Evolutionary conservation across 2,888 invertebrate genomes (phyloP).

Genomic region (Boloria selene): DNA sequence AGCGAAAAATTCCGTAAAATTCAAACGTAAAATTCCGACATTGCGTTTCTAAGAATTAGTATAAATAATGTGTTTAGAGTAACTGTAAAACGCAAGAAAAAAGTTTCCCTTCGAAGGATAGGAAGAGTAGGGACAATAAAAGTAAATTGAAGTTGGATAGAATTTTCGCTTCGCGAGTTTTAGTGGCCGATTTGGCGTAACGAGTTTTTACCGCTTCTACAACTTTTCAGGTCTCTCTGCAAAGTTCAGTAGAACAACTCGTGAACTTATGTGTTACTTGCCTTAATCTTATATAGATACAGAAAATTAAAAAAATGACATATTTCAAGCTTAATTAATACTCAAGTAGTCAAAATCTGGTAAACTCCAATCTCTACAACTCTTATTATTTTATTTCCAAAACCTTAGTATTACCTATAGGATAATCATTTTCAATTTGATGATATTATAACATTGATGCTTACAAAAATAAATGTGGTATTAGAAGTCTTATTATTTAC

Average conservation of each 20-base stretch:
- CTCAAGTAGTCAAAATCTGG: too few relatives aligned
- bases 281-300: conserved; percentile 5
- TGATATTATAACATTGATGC: too few relatives aligned
- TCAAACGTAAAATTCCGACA: conserved; percentile 56
- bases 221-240: conserved; percentile 68
- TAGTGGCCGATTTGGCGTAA: conserved; percentile 79
- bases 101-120: conserved; percentile 63
- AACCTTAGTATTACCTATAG: too few relatives aligned
- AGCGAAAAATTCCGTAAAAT: too few relatives aligned
- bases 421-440: too few relatives aligned
- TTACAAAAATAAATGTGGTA: too few relatives aligned
- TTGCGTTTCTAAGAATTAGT: conserved; percentile 60
- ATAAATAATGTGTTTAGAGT: conserved; percentile 71
- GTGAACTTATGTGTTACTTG: conserved; percentile 18
- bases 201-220: conserved; percentile 79
- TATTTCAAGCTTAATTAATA: background rate
- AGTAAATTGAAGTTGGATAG: conserved; percentile 81
- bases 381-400: too few relatives aligned
- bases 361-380: background rate
- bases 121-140: conserved; percentile 78
- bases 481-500: too few relatives aligned
- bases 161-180: conserved; percentile 81
- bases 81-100: conserved; percentile 62
- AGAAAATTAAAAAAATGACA: background rate
- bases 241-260: conserved; percentile 51